Base-by-base conservation (phyloP, 2,888 invertebrate genomes). In the Thereva unica region DNA sequence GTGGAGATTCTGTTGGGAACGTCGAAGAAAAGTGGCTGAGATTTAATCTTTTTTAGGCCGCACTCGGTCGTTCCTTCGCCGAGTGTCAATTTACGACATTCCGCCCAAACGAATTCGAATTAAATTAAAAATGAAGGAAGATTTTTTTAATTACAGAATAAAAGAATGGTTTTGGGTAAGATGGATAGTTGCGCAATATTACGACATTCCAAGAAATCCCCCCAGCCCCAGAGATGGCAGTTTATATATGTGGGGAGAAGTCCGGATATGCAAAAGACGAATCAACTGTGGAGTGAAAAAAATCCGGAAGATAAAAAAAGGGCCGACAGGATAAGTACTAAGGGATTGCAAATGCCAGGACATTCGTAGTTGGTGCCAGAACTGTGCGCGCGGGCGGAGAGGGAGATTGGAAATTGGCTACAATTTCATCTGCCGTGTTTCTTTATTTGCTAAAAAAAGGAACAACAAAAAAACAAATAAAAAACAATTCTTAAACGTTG, bases 11-110 rank as follows among this genome's bases (percentile, higher is more conserved):
- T 23, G 23, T 23, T 23, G 2, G 23, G 23, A 23, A 2, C 23
- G 23, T 23, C 3, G 6, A 12, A 40, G 10, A 38, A 23, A 53
- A 53, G 40, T 53, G 37, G 5, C 53, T 53, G n/a, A 10, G 10
- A 53, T 53, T 53, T 53, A 53, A 38, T 4, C 38, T 38, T 53
- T 35, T 52, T 35, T 53, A 38, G 23, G 23, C 23, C 23, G 23
- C 2, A 2, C 2, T 23, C 23, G 23, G 23, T 53, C 23, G 53
- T 42, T 49, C 9, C 10, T 23, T 47, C 61, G 50, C 61, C 41
- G 40, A 41, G 61, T 61, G 61, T 61, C 61, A 61, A 61, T 61
- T 61, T 61, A 61, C 34, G 6, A 41, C 49, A 61, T 61, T 61
- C 50, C 50, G 42, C 35, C 49, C 38, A 23, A 34, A 23, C 34